Conservation (phyloP, 2,113 vertebrate genomes). For the Brevimyrus niger region DNA sequence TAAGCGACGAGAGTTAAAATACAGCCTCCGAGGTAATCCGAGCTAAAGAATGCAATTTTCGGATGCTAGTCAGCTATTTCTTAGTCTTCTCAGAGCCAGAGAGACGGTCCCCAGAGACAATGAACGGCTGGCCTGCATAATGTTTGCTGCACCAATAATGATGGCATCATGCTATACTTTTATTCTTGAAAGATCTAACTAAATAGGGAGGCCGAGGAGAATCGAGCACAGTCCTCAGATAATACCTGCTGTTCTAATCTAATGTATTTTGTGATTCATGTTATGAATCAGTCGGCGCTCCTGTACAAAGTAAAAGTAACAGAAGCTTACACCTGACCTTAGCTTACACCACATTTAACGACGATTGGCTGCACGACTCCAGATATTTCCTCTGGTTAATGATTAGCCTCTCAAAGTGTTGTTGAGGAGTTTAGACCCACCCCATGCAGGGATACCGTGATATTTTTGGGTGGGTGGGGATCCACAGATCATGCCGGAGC, state of each 20-base stretch:
- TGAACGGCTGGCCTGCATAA: not conserved
- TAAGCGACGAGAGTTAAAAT: constrained; percentile 4
- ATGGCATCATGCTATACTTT: not conserved
- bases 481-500: not conserved
- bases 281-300: not conserved
- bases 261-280: not conserved
- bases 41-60: constrained; percentile 12
- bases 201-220: not conserved
- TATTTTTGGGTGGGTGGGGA: not conserved
- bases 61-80: not conserved
- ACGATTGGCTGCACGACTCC: not conserved
- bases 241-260: not conserved
- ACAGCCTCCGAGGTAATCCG: not conserved
- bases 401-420: not conserved
- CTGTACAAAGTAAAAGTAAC: not conserved
- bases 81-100: not conserved
- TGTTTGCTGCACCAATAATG: not conserved
- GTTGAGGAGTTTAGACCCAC: not conserved
- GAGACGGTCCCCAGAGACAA: not conserved
- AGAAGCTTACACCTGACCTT: not conserved
- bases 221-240: not conserved
- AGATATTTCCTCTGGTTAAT: not conserved
- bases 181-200: not conserved
- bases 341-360: not conserved
- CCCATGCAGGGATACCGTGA: not conserved